Evolutionary conservation across 2,113 vertebrate genomes (phyloP).

Genomic region (Anseranas semipalmata): DNA sequence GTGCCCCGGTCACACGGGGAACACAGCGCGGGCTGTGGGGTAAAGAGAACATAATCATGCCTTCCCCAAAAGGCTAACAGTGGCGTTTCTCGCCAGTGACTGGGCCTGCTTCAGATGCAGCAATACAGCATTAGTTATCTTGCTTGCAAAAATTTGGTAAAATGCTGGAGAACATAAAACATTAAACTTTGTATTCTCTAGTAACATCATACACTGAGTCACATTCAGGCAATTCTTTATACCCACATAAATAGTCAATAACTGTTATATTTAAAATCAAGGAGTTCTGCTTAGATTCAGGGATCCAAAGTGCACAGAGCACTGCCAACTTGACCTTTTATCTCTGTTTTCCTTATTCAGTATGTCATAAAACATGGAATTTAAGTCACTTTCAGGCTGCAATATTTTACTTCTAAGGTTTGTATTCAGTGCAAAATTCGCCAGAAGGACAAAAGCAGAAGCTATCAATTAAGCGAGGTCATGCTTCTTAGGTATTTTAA

Average conservation of each 20-base stretch:
- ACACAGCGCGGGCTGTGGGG: too few relatives aligned
- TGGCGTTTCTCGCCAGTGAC: background rate
- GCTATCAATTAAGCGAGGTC: background rate
- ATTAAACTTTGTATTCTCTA: background rate
- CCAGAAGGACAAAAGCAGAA: background rate
- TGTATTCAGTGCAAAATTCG: background rate
- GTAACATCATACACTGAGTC: too few relatives aligned
- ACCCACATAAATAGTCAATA: fast-evolving
- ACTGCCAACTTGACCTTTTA: background rate
- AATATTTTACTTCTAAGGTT: background rate
- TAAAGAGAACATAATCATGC: fast-evolving
- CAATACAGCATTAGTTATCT: background rate
- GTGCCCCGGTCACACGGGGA: too few relatives aligned
- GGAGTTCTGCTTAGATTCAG: background rate
- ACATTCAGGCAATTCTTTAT: background rate
- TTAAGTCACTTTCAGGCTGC: background rate
- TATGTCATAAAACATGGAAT: background rate
- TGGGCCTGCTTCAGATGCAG: background rate
- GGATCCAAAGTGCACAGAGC: background rate
- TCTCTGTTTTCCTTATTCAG: background rate
- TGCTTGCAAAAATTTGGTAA: background rate
- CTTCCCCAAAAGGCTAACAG: background rate
- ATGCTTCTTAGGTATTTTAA: background rate
- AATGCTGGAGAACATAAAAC: background rate
- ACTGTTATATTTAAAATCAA: background rate